These are phyloP conservation scores for Sicus ferrugineus DNA, from an alignment of 2,888 invertebrate genomes.

Conservation along the genomic window DNA sequence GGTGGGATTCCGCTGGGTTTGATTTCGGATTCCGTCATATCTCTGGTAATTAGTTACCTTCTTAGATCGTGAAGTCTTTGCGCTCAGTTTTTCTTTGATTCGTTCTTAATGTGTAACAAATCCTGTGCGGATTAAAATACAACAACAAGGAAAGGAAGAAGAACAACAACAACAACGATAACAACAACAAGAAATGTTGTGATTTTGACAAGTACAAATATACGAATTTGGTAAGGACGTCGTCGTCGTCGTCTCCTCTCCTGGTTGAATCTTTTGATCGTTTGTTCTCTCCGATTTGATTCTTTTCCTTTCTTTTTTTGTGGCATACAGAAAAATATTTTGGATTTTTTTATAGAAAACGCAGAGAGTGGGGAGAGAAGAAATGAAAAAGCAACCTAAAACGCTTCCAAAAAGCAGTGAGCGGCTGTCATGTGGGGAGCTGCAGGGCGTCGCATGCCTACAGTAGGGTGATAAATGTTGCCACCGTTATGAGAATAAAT, in stretches of 20 bases:
- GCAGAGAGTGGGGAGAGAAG: background rate
- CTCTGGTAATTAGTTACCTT: slow-evolving; percentile 45
- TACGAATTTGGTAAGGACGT: slow-evolving; percentile 59
- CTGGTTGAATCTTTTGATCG: background rate
- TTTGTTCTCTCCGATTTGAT: background rate
- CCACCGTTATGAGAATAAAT: too few species aligned
- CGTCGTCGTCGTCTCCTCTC: background rate
- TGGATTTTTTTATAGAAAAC: background rate
- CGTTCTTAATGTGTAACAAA: slow-evolving; percentile 47
- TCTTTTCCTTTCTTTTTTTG: background rate
- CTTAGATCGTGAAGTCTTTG: background rate
- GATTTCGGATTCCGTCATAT: background rate
- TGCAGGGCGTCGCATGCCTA: too few species aligned
- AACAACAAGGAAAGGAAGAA: slow-evolving; percentile 32
- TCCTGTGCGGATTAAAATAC: slow-evolving; percentile 45
- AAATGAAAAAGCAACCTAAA: background rate
- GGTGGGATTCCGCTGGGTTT: too few species aligned
- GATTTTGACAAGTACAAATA: slow-evolving; percentile 65
- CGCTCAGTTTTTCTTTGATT: background rate
- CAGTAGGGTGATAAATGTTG: too few species aligned
- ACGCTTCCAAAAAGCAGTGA: background rate
- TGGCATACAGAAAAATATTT: background rate
- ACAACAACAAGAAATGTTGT: slow-evolving; percentile 55
- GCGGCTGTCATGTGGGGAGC: too few species aligned
- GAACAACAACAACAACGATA: slow-evolving; percentile 30